Evolutionary conservation across 2,888 invertebrate species (phyloP).

Genomic region (Stramonita haemastoma): DNA sequence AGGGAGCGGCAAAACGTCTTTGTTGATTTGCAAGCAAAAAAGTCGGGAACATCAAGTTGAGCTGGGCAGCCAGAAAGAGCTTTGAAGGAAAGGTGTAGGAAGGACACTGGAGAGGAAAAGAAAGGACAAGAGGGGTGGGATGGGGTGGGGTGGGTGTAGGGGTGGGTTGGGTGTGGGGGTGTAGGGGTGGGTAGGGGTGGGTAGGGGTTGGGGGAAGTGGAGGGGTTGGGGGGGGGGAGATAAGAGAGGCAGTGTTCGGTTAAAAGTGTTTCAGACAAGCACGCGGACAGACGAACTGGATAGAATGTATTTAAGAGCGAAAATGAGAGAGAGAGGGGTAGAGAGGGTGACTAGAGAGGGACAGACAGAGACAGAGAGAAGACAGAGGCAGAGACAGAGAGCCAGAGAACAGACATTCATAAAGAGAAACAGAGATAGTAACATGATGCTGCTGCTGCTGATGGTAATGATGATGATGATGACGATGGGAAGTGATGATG

Average conservation of each 20-base stretch:
- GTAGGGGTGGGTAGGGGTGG: not conserved
- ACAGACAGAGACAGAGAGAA: conserved; percentile 5
- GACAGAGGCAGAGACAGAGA: not conserved
- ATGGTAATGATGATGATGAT: not conserved
- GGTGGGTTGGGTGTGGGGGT: not conserved
- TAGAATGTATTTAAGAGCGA: not conserved
- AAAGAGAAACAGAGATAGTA: not conserved
- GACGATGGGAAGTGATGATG: too few relatives aligned
- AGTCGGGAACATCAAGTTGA: conserved; percentile 20
- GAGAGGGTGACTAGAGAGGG: conserved; percentile 4
- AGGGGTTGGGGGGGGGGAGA: not conserved
- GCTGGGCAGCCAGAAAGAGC: conserved; percentile 14
- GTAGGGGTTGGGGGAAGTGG: not conserved
- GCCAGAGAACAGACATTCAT: not conserved
- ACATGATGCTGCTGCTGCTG: not conserved
- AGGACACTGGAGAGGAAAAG: not conserved
- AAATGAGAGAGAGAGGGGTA: conserved; percentile 8
- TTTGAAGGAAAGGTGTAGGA: not conserved
- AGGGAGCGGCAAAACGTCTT: conserved; percentile 28
- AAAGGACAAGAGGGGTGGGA: not conserved
- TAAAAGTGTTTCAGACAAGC: too few relatives aligned
- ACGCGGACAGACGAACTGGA: too few relatives aligned
- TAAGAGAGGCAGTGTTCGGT: not conserved
- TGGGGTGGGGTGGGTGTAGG: not conserved
- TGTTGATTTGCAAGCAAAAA: conserved; percentile 28